phyloP scores from a whole-genome alignment of 2,113 vertebrate genomes.

The Myrmecobius fasciatus region DNA sequence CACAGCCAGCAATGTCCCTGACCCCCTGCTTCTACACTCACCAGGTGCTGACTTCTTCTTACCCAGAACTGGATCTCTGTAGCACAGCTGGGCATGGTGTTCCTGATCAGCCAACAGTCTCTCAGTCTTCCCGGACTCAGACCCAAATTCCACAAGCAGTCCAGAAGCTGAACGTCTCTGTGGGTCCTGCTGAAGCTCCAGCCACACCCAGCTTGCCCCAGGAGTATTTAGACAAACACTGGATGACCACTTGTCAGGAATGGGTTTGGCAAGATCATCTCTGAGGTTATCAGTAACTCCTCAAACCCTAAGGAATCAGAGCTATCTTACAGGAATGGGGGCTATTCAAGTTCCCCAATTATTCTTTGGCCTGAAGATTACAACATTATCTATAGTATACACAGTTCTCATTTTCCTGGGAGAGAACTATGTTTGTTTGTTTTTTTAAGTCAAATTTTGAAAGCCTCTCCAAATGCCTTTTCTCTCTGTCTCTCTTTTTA shows the following conservation, averaged over 20 bases:
- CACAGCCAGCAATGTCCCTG: too few relatives aligned
- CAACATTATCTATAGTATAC: rapidly evolving
- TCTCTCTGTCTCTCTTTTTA: too few relatives aligned
- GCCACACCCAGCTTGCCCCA: too few relatives aligned
- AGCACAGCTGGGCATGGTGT: too few relatives aligned
- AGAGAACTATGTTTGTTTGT: neutral
- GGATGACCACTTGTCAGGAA: neutral
- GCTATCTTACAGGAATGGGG: neutral
- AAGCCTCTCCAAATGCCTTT: neutral
- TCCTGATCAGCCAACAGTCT: too few relatives aligned
- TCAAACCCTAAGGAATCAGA: neutral
- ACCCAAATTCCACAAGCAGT: too few relatives aligned
- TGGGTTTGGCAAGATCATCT: neutral
- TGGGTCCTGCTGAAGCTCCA: too few relatives aligned
- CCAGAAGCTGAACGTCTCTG: too few relatives aligned
- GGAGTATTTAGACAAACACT: neutral
- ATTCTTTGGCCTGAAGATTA: neutral
- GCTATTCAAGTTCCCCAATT: rapidly evolving
- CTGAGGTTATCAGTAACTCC: neutral
- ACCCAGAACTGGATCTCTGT: too few relatives aligned
- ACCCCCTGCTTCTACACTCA: too few relatives aligned
- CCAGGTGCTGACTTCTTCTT: too few relatives aligned
- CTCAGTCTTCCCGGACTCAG: too few relatives aligned
- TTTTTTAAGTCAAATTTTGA: neutral
- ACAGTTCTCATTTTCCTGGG: neutral